Percentiles rank a stretch among this genome's conserved stretches.
phyloP scores from a whole-genome alignment of 2,113 vertebrate genomes.

The Plotosus lineatus region DNA sequence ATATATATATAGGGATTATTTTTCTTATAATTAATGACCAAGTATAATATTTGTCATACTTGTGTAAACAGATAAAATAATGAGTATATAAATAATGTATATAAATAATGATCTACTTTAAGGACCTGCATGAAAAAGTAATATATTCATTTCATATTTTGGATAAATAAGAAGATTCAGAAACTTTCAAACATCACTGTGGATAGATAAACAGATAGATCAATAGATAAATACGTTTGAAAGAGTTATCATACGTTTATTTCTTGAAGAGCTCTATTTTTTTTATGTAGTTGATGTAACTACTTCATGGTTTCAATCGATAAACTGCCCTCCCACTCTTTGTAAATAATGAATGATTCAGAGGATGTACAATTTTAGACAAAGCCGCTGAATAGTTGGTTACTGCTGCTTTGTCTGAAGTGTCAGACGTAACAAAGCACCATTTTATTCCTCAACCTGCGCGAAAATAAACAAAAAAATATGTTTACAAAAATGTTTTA shows the following conservation, averaged over 20 bases:
- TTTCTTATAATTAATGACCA: no score
- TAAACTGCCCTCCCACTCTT: not conserved
- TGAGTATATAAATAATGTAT: no score
- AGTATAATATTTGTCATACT: no score
- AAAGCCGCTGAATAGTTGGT: not conserved
- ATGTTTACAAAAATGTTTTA: not conserved
- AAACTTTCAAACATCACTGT: no score
- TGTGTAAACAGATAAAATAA: no score
- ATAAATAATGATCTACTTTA: no score
- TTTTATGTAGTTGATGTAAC: not conserved
- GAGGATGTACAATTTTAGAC: not conserved
- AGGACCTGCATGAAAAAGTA: no score
- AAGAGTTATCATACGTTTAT: not conserved
- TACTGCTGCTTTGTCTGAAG: not conserved
- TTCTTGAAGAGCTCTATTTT: not conserved
- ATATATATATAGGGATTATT: no score
- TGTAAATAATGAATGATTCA: conserved; percentile 15
- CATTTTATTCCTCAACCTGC: not conserved
- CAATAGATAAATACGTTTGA: not conserved
- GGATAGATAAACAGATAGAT: no score
- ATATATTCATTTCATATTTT: no score
- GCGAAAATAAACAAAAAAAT: not conserved
- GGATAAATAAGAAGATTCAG: no score
- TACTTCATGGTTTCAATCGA: not conserved
- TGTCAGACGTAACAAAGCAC: not conserved